Evolutionary conservation across 2,113 vertebrate species (phyloP).

Genomic region (Marmota flaviventris): DNA sequence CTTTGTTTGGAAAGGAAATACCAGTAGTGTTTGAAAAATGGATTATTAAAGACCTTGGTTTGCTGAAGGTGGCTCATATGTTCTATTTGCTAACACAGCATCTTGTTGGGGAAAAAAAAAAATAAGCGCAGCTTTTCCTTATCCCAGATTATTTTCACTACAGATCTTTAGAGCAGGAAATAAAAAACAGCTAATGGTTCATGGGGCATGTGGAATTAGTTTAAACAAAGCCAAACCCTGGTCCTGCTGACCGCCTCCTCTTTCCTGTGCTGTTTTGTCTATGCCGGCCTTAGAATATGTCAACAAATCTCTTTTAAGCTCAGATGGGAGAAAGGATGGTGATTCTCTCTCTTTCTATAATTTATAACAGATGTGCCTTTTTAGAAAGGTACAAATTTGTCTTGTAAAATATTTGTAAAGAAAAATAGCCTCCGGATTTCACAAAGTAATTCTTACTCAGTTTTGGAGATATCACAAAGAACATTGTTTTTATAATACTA

Average conservation of each 20-base stretch:
- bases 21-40: conserved; percentile 86
- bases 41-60: conserved; percentile 84
- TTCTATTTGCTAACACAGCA: conserved; percentile 85
- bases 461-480: conserved; percentile 73
- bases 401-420: conserved; percentile 92
- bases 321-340: conserved; percentile 77
- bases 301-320: conserved; percentile 86
- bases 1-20: conserved; percentile 86
- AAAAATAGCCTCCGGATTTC: conserved; percentile 91
- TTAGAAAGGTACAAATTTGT: conserved; percentile 85
- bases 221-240: conserved; percentile 85
- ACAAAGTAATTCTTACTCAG: conserved; percentile 67
- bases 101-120: conserved; percentile 84
- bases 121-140: conserved; percentile 89
- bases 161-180: conserved; percentile 94
- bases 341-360: conserved; percentile 81
- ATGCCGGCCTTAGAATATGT: conserved; percentile 81
- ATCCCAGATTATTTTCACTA: conserved; percentile 90
- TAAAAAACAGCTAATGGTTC: conserved; percentile 93
- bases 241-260: conserved; percentile 84
- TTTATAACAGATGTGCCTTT: conserved; percentile 91
- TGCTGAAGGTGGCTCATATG: conserved; percentile 83
- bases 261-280: conserved; percentile 89
- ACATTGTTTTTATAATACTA: conserved; percentile 74
- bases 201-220: conserved; percentile 92